Conservation (phyloP, 2,888 invertebrate genomes). For the Apamea anceps region DNA sequence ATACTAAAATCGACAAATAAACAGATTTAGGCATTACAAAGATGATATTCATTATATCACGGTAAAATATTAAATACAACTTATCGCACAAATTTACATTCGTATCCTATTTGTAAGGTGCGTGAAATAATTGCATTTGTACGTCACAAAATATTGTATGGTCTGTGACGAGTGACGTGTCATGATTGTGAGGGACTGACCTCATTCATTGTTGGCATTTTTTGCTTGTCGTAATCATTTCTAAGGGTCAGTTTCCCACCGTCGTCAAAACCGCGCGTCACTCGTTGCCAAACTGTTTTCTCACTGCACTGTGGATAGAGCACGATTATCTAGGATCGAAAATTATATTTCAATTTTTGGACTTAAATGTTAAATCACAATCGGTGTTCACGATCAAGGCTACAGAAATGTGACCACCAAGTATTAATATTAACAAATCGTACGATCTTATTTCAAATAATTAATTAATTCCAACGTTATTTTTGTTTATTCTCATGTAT, state of each 20-base stretch:
- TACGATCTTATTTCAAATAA: slow-evolving; percentile 70
- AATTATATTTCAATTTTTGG: slow-evolving; percentile 63
- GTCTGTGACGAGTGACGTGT: slow-evolving; percentile 67
- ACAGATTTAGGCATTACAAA: slow-evolving; percentile 65
- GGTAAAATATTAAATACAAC: slow-evolving; percentile 68
- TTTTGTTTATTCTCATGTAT: slow-evolving; percentile 74
- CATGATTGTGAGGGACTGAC: slow-evolving; percentile 24
- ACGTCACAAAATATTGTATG: slow-evolving; percentile 80
- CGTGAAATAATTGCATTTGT: slow-evolving; percentile 80
- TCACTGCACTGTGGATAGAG: slow-evolving; percentile 84
- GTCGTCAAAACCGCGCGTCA: slow-evolving; percentile 39
- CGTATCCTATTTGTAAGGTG: slow-evolving; percentile 75
- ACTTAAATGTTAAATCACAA: slow-evolving; percentile 62
- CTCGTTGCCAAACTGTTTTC: slow-evolving; percentile 69
- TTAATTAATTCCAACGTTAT: slow-evolving; percentile 74
- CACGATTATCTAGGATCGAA: slow-evolving; percentile 71
- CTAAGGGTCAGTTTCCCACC: slow-evolving; percentile 14
- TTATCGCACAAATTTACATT: slow-evolving; percentile 82
- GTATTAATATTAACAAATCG: slow-evolving; percentile 69
- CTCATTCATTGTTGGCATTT: slow-evolving; percentile 34
- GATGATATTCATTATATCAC: slow-evolving; percentile 68
- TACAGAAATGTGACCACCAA: slow-evolving; percentile 67
- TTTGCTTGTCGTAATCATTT: slow-evolving; percentile 43
- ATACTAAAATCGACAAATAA: slow-evolving; percentile 68
- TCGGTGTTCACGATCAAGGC: slow-evolving; percentile 64